Evolutionary conservation across 2,797 vertebrate genomes (phyloP).

Genomic region (Halcyon chelicuti): DNA sequence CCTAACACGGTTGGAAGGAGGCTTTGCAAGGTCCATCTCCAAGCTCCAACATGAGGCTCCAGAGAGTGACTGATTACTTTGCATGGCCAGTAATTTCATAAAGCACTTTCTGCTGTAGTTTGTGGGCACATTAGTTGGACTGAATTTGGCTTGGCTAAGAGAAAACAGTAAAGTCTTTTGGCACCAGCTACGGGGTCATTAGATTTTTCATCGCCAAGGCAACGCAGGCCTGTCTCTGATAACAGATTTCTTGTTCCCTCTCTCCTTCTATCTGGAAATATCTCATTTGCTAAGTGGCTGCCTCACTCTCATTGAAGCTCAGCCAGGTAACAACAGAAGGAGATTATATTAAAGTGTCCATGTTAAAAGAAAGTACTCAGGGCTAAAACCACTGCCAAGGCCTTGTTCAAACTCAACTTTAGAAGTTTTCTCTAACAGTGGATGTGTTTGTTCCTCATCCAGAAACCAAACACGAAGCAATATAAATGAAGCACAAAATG

Average conservation of each 20-base stretch:
- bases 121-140: not conserved
- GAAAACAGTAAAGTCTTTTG: conserved; percentile 39
- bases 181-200: conserved; percentile 17
- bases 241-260: conserved; percentile 35
- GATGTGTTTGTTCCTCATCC: not conserved
- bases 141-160: not conserved
- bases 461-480: not conserved
- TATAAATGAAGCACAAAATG: not conserved
- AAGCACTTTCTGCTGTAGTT: not conserved
- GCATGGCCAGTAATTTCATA: not conserved
- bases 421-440: not conserved
- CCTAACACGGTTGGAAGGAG: not conserved
- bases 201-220: conserved; percentile 45
- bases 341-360: not conserved
- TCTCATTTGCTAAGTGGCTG: conserved; percentile 54
- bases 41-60: not conserved
- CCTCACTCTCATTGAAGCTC: conserved; percentile 8
- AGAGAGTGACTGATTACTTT: not conserved
- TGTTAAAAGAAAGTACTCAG: not conserved
- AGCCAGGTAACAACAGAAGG: conserved; percentile 27
- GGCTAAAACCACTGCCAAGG: not conserved
- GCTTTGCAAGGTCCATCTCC: not conserved
- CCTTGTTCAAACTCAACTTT: not conserved
- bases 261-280: conserved; percentile 20
- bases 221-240: conserved; percentile 32